Evolutionary conservation across 92 coral and sea anemone species (phyloP).

Genomic region (Actinostola sp.): DNA sequence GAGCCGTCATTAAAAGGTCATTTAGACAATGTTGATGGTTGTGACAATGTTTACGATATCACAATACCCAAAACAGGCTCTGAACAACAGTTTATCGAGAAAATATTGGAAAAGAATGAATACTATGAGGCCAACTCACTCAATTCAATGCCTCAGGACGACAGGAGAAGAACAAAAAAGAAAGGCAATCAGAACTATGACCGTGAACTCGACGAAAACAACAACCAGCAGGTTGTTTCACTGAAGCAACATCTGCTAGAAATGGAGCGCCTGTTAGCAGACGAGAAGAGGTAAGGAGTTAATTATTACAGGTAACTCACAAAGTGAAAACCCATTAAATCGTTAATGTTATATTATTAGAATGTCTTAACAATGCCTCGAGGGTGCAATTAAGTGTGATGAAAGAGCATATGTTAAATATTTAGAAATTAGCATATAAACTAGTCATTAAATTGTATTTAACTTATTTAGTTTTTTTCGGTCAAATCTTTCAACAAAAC

Average conservation of each 20-base stretch:
- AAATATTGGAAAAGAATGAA: slow-evolving; percentile 77
- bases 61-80: slow-evolving; percentile 79
- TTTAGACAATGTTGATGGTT: slow-evolving; percentile 34
- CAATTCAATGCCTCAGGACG: slow-evolving; percentile 53
- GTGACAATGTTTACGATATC: slow-evolving; percentile 58
- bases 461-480: neutral
- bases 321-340: too few species aligned
- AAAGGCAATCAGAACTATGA: slow-evolving; percentile 25
- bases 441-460: neutral
- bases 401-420: neutral
- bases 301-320: neutral
- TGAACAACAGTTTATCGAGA: slow-evolving; percentile 77
- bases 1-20: slow-evolving; percentile 75
- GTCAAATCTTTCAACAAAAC: neutral
- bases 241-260: slow-evolving; percentile 78
- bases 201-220: slow-evolving; percentile 45
- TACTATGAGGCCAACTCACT: slow-evolving; percentile 59
- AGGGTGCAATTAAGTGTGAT: neutral
- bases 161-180: slow-evolving; percentile 34
- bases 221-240: slow-evolving; percentile 55
- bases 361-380: neutral
- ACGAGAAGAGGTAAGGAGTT: slow-evolving; percentile 77
- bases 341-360: too few species aligned
- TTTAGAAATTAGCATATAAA: neutral
- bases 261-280: slow-evolving; percentile 70